These are phyloP conservation scores for Dicranocentrus wangi DNA, from an alignment of 2,888 invertebrate genomes.

Conservation along the genomic window DNA sequence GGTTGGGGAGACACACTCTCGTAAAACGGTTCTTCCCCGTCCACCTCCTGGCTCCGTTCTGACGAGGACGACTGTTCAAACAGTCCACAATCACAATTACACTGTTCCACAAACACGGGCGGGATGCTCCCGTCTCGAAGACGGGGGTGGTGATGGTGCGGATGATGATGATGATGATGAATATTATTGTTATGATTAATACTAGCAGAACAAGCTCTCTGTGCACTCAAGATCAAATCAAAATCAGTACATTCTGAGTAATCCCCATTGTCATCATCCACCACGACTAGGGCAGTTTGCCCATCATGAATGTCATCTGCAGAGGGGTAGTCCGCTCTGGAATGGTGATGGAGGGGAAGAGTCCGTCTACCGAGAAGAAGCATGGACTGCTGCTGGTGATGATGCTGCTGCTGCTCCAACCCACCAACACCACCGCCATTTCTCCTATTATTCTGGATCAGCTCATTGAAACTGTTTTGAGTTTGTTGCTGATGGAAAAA, in stretches of 20 bases:
- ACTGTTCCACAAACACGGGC: constrained; percentile 45
- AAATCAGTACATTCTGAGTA: constrained; percentile 67
- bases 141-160: constrained; percentile 39
- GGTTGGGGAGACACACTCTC: constrained; percentile 68
- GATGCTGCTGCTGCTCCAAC: constrained; percentile 48
- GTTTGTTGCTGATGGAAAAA: constrained; percentile 58
- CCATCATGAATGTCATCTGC: constrained; percentile 63
- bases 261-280: constrained; percentile 63
- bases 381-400: constrained; percentile 42
- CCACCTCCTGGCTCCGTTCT: constrained; percentile 44
- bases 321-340: constrained; percentile 38
- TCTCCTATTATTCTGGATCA: constrained; percentile 50
- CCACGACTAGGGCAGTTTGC: neutral
- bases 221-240: constrained; percentile 61
- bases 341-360: constrained; percentile 48
- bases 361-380: constrained; percentile 47
- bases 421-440: constrained; percentile 33
- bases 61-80: too few species aligned
- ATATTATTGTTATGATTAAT: constrained; percentile 52
- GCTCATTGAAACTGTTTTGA: constrained; percentile 52
- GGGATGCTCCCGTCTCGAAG: constrained; percentile 21
- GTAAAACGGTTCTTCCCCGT: constrained; percentile 68
- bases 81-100: constrained; percentile 58
- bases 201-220: constrained; percentile 49
- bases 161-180: constrained; percentile 43